Base-by-base conservation (phyloP, 2,888 invertebrate genomes). In the Oscheius sp. region DNA sequence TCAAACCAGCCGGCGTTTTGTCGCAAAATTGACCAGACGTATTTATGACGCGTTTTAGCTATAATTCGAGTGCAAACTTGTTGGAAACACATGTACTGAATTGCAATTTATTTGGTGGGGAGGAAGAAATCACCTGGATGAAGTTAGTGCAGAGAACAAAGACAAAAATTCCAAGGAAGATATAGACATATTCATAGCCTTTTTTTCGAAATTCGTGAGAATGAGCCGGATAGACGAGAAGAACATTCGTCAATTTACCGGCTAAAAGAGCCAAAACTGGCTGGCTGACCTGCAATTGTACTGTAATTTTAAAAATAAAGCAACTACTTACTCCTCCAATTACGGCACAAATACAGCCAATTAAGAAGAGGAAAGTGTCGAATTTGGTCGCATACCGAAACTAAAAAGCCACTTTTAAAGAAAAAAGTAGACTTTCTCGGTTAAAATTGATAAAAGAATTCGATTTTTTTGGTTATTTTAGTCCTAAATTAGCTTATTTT, bases 1-100 rank as follows among this genome's bases (percentile, higher is more conserved):
- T 82, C 82, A 50, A 80, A 79, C 81, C 81, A 82, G 15, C 80
- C 82, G 5, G 82, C 82, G 64, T 82, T 81, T 39, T 82, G 82
- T 37, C 81, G 50, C 8, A 82, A 55, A 23, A 82, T 70, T 1
- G 82, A 73, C 29, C 69, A 37, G 50, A 82, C 72, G 67, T 74
- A 80, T 2, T 72, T 63, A 33, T 76, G 70, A 25, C 79, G 71
- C 66, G 80, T 73, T 64, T 73, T 67, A 25, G 79, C 65, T 57
- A 81, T 82, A 27, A 81, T 74, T n/a, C 78, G 53, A 34, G 74
- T 78, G 58, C 82, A 81, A 8, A 75, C 72, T 15, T 73, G 69
- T 65, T 81, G 79, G 55, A 82, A 82, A 68, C 81, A 82, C 71
- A 75, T 72, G 57, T 80, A 81, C 79, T 82, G 79, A 55, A 82